Evolutionary conservation across 2,797 vertebrate genomes (phyloP).

Genomic region (Falco cherrug): DNA sequence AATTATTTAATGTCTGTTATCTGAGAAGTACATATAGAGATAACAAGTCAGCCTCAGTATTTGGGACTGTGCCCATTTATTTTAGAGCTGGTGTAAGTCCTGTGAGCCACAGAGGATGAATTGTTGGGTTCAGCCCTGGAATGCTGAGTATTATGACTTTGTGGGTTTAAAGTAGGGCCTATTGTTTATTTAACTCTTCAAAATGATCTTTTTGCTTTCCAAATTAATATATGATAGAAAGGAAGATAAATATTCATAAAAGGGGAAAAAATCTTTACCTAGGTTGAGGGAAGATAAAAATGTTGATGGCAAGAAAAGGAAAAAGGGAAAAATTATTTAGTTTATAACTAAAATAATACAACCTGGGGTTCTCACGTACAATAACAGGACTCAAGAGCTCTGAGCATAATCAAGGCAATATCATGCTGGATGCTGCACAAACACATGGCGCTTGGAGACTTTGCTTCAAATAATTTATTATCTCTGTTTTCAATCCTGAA

Average conservation of each 20-base stretch:
- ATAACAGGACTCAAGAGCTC: not conserved
- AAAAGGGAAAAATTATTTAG: not conserved
- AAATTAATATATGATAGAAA: not conserved
- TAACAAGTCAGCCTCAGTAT: conserved; percentile 46
- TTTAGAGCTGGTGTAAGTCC: conserved; percentile 31
- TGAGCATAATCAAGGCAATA: not conserved
- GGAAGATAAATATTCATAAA: not conserved
- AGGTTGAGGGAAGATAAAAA: not conserved
- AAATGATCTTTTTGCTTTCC: not conserved
- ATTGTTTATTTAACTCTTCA: not conserved
- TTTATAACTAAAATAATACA: not conserved
- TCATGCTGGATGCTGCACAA: not conserved
- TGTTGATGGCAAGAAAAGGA: not conserved
- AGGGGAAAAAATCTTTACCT: not conserved
- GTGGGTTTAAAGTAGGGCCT: not conserved
- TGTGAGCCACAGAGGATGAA: conserved; percentile 33
- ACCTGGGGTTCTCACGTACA: not conserved
- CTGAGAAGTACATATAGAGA: conserved; percentile 57
- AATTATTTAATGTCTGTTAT: conserved; percentile 70
- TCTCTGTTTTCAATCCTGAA: not conserved
- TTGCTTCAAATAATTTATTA: not conserved
- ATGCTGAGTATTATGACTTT: conserved; percentile 16
- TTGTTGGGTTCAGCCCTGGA: not conserved
- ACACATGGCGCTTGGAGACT: not conserved
- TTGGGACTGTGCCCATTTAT: conserved; percentile 29